Percentiles rank a stretch among this genome's conserved stretches.
Conservation (phyloP, 2,888 invertebrate genomes). For the Ennomos quercinarius region DNA sequence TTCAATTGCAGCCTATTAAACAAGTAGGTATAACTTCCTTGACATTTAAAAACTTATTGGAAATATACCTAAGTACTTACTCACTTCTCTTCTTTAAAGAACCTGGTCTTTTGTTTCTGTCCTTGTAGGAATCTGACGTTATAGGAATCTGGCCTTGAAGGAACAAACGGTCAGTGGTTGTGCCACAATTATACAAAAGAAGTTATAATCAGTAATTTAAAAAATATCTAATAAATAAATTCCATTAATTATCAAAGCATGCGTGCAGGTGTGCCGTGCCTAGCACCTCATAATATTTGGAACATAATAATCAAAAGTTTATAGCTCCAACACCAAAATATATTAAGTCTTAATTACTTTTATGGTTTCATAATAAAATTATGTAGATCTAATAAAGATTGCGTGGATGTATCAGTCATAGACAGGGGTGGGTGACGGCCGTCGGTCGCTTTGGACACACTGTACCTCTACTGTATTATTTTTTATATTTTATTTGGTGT, state of each 20-base stretch:
- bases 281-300: slow-evolving; percentile 28
- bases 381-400: slow-evolving; percentile 46
- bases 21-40: no score
- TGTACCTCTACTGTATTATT: slow-evolving; percentile 20
- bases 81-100: no score
- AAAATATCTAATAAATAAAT: no score
- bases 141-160: no score
- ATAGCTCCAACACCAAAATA: slow-evolving; percentile 38
- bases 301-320: slow-evolving; percentile 40
- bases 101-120: no score
- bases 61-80: no score
- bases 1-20: no score
- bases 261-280: slow-evolving; percentile 36
- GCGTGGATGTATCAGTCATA: slow-evolving; percentile 33
- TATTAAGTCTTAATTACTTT: slow-evolving; percentile 44
- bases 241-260: slow-evolving; percentile 8
- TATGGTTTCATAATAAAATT: slow-evolving; percentile 42
- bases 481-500: slow-evolving; percentile 20
- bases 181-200: no score
- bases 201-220: no score
- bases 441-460: slow-evolving; percentile 24
- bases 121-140: no score
- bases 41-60: no score
- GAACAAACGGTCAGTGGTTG: no score
- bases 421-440: slow-evolving; percentile 8